Conservation (phyloP, 2,797 vertebrate genomes). For the Falco rusticolus region DNA sequence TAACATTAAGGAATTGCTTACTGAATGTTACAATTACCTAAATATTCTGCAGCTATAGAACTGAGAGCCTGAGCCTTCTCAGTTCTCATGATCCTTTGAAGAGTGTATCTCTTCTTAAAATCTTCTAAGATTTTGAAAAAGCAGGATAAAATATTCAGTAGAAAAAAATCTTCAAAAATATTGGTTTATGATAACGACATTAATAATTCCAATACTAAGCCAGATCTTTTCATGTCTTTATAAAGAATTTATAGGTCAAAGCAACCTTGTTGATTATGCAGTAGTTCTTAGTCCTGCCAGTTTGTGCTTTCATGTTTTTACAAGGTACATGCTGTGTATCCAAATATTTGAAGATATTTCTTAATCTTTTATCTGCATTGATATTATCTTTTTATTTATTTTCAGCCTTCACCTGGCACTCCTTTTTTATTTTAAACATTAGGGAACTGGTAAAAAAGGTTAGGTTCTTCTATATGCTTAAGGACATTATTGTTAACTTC, state of each 20-base stretch:
- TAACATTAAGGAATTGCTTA: neutral
- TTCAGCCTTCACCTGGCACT: neutral
- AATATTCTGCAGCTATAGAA: neutral
- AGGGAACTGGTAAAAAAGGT: neutral
- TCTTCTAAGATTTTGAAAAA: neutral
- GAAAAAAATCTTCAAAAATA: neutral
- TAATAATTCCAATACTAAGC: constrained; percentile 6
- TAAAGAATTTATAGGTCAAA: constrained; percentile 41
- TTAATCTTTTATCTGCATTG: neutral
- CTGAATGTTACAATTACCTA: neutral
- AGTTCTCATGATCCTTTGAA: neutral
- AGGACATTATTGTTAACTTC: neutral
- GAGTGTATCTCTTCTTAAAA: neutral
- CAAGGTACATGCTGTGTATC: neutral
- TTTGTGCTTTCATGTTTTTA: neutral
- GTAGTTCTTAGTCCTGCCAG: neutral
- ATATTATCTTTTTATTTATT: neutral
- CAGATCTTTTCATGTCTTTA: constrained; percentile 22
- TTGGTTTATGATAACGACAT: neutral
- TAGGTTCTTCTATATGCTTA: neutral
- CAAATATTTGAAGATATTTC: constrained; percentile 9
- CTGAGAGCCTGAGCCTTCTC: neutral
- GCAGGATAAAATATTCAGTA: constrained; percentile 22
- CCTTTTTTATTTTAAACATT: neutral
- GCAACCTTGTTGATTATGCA: constrained; percentile 15